Evolutionary conservation across 2,797 vertebrate genomes (phyloP).

Genomic region (Pipistrellus pygmaeus): DNA sequence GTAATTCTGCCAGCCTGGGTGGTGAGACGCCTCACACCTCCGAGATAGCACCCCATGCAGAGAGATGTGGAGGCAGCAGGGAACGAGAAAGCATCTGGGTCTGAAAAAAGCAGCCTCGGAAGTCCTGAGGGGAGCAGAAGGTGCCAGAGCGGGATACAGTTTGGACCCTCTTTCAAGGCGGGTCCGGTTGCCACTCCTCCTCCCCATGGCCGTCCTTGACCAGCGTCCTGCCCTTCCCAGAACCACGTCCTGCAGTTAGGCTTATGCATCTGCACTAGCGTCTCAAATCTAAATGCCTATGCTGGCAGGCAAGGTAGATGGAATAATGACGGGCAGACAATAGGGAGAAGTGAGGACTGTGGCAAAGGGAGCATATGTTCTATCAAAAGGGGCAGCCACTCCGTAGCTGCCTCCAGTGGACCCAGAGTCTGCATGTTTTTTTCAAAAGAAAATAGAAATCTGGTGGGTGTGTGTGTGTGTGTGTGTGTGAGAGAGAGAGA

Average conservation of each 20-base stretch:
- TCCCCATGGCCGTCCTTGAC: neutral
- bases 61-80: neutral
- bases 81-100: neutral
- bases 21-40: neutral
- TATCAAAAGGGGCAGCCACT: neutral
- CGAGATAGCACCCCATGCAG: neutral
- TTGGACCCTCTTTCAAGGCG: neutral
- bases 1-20: neutral
- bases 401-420: neutral
- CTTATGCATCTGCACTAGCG: neutral
- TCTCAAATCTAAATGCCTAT: neutral
- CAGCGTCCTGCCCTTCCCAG: neutral
- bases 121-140: neutral
- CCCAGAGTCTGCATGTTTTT: neutral
- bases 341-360: neutral
- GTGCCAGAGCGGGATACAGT: neutral
- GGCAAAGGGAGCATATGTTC: neutral
- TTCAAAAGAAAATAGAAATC: constrained; percentile 37
- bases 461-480: neutral
- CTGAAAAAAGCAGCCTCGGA: neutral
- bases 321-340: neutral
- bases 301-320: neutral
- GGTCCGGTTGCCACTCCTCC: fast-evolving
- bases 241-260: neutral
- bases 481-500: neutral